Percentiles rank a stretch among this genome's conserved stretches.
Evolutionary conservation across 2,113 vertebrate genomes (phyloP).

Genomic region (Numenius arquata): DNA sequence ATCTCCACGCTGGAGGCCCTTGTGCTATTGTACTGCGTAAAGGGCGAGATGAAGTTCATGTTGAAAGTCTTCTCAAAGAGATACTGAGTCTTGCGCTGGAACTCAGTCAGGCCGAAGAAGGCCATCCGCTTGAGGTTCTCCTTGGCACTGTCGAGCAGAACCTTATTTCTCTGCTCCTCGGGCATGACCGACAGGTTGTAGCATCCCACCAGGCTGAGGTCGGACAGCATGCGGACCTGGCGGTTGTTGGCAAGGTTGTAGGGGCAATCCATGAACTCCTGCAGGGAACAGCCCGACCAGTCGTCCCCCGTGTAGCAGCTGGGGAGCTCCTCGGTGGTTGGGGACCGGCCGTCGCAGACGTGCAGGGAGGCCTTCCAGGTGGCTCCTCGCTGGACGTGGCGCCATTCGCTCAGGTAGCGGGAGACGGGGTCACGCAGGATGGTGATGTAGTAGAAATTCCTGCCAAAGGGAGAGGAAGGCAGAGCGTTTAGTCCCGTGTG

Average conservation of each 20-base stretch:
- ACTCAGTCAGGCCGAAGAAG: conserved; percentile 95
- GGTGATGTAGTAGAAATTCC: conserved; percentile 98
- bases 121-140: conserved; percentile 94
- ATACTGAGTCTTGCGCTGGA: conserved; percentile 97
- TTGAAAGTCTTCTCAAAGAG: conserved; percentile 95
- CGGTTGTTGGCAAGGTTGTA: conserved; percentile 97
- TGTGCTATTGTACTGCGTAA: conserved; percentile 96
- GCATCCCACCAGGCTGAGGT: conserved; percentile 95
- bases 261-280: conserved; percentile 96
- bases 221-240: conserved; percentile 95
- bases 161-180: conserved; percentile 86
- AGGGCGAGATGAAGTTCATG: conserved; percentile 92
- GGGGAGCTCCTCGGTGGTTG: conserved; percentile 90
- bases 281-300: conserved; percentile 93
- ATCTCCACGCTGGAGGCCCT: conserved; percentile 93
- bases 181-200: conserved; percentile 94
- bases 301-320: conserved; percentile 93
- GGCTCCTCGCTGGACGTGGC: conserved; percentile 93
- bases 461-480: conserved; percentile 55
- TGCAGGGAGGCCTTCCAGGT: conserved; percentile 97
- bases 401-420: conserved; percentile 95
- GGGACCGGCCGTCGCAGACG: conserved; percentile 90
- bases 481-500: not conserved
- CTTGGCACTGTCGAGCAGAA: conserved; percentile 94
- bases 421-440: conserved; percentile 95